phyloP scores from a whole-genome alignment of 2,113 vertebrate species.

The Etheostoma cragini region DNA sequence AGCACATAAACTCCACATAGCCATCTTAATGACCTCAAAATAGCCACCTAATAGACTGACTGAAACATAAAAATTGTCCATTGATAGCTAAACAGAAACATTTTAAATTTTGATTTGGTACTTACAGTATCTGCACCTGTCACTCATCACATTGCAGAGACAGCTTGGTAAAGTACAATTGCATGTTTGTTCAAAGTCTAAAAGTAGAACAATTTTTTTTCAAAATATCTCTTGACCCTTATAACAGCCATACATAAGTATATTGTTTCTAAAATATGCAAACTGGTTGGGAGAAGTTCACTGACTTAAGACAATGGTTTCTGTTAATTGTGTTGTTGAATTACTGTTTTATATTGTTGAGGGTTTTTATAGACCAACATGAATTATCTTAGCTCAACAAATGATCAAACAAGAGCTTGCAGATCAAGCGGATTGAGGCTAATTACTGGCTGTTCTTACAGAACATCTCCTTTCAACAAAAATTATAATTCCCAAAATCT shows the following conservation, averaged over 20 bases:
- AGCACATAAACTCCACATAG: not conserved
- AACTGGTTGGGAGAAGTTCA: not conserved
- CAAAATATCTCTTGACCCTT: not conserved
- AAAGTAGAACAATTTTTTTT: not conserved
- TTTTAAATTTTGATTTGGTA: constrained; percentile 26
- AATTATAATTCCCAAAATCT: constrained; percentile 47
- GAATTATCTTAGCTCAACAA: constrained; percentile 30
- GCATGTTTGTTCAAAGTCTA: constrained; percentile 6
- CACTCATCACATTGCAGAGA: not conserved
- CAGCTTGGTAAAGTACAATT: constrained; percentile 10
- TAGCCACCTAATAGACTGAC: not conserved
- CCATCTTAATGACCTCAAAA: constrained; percentile 18
- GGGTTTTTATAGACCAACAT: constrained; percentile 25
- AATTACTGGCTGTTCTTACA: constrained; percentile 45
- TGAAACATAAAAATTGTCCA: constrained; percentile 25
- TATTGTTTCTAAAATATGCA: not conserved
- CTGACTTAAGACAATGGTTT: not conserved
- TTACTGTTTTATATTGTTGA: constrained; percentile 8
- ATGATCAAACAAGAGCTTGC: constrained; percentile 8
- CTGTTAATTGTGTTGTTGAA: constrained; percentile 8
- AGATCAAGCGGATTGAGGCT: constrained; percentile 21
- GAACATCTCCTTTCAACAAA: constrained; percentile 39
- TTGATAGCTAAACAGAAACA: not conserved
- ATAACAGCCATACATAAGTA: not conserved
- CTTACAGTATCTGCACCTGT: constrained; percentile 1